Conservation (phyloP, 2,797 vertebrate species). For the Lagorchestes hirsutus region DNA sequence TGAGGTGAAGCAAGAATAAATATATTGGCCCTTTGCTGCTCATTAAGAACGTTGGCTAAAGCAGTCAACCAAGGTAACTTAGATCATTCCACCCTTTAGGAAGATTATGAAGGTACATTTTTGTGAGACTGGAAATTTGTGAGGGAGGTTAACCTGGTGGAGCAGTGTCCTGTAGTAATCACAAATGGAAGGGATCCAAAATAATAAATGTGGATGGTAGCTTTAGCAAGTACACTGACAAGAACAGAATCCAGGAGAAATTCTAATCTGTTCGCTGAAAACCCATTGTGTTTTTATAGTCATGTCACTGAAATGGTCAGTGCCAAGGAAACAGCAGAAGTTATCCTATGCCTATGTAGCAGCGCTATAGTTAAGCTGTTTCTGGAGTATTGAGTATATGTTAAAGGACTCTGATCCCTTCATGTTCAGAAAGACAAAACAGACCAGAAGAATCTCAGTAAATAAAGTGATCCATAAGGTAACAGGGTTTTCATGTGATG, state of each 20-base stretch:
- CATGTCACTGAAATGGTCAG: too few species aligned
- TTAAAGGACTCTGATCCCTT: background rate
- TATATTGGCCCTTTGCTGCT: background rate
- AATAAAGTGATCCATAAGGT: background rate
- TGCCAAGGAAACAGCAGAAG: background rate
- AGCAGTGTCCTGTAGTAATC: background rate
- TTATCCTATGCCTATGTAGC: background rate
- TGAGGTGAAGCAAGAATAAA: background rate
- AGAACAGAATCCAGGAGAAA: background rate
- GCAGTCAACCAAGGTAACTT: background rate
- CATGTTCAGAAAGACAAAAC: background rate
- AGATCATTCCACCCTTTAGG: background rate
- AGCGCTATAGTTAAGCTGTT: background rate
- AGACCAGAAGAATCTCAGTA: background rate
- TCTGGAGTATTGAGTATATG: background rate
- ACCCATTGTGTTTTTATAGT: background rate
- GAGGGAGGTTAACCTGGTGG: background rate
- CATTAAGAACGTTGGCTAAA: background rate
- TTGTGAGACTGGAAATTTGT: background rate
- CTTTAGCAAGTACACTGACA: background rate
- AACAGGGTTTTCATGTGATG: background rate
- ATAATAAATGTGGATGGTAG: background rate
- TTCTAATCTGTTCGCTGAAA: background rate
- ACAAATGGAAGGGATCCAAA: background rate
- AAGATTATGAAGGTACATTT: background rate